Base-by-base conservation (phyloP, 2,888 invertebrate species). In the Oxyteleia sp. region DNA sequence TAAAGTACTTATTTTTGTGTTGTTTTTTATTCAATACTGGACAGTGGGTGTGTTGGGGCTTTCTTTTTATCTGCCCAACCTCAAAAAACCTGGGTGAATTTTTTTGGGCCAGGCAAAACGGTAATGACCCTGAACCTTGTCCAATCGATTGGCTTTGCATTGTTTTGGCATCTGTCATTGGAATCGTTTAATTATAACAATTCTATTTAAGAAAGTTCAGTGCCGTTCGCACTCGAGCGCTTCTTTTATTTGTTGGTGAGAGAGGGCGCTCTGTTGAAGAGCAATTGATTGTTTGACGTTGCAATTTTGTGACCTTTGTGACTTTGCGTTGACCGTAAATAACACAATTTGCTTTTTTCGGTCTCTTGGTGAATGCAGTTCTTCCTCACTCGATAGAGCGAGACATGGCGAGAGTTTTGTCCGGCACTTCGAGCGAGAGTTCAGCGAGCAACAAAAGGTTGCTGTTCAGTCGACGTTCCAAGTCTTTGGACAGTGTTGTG, bases 381-480 rank as follows among this genome's bases (percentile, higher is more conserved):
- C 90, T 93, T 47, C 93, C 93, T 59, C 87, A 92, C 72, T 93
- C 93, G 74, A 92, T 93, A 90, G 93, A 93, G 81, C 93, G 89
- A 88, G 92, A 93, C 79, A 92, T 93, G 91, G 93, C 93, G 20
- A 91, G 92, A 69, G 85, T 93, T 72, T 81, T 93, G 68, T 89
- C 92, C 51, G 88, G 71, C 35, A 79, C 76, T 7, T 69, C 88
- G 15, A 84, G 79, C 43, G 72, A 88, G 5, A 82, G 85, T 11
- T 80, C 88, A 2, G 57, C 86, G 45, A 68, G 69, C 57, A 68
- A 20, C 68, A 85, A 91, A 86, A 88, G 89, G 68, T 82, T 92
- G 68, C 82, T 92, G 57, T 88, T 89, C 18, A 90, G 90, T 63
- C 88, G 93, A 74, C 91, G 93, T 11, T 90, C 93, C 51, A 93